These are phyloP conservation scores for Lithobates pipiens DNA, from an alignment of 2,797 vertebrate species.

Conservation along the genomic window DNA sequence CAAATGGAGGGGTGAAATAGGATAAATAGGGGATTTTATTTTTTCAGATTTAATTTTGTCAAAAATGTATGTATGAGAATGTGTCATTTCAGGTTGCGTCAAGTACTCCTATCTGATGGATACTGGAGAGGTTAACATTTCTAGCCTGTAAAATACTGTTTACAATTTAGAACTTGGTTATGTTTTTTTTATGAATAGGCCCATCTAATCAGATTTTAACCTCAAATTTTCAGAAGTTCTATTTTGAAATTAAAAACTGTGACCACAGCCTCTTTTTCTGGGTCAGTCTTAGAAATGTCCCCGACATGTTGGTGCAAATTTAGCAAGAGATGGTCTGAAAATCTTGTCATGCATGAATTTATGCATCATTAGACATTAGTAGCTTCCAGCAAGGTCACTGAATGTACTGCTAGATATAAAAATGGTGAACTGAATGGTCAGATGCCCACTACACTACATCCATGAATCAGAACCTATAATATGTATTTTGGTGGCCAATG, in stretches of 20 bases:
- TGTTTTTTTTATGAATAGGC: neutral
- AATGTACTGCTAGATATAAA: neutral
- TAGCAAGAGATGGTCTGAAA: neutral
- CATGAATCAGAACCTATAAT: neutral
- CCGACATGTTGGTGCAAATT: neutral
- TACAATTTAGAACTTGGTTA: neutral
- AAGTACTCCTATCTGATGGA: neutral
- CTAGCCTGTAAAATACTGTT: neutral
- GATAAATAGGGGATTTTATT: no score
- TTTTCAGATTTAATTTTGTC: no score
- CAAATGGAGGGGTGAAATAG: no score
- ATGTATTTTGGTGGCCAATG: neutral
- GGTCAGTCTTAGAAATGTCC: no score
- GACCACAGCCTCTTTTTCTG: neutral
- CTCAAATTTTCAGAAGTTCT: neutral
- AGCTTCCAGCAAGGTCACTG: conserved; percentile 11
- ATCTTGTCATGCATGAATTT: conserved; percentile 19
- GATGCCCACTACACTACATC: neutral
- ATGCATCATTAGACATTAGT: conserved; percentile 19
- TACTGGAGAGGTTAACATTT: neutral
- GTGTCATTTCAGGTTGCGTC: neutral
- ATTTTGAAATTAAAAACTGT: neutral
- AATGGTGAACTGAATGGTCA: neutral
- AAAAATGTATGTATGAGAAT: neutral
- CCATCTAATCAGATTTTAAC: neutral